A percentile compares a stretch with the other conserved stretches of the same genome.
Evolutionary conservation across 2,888 invertebrate species (phyloP).

Genomic region (Subacronicta megacephala): DNA sequence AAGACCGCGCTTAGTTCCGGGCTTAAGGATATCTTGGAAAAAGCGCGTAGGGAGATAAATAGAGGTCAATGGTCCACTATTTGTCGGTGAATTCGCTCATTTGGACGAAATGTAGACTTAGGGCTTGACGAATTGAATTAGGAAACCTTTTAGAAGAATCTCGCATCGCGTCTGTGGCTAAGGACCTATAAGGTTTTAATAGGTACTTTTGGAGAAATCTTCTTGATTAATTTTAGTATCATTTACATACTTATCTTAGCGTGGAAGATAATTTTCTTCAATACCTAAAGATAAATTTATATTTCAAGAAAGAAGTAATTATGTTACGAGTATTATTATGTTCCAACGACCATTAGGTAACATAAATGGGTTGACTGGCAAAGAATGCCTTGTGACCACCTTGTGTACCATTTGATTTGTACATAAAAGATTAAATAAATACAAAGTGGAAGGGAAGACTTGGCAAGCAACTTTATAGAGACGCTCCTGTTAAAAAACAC

Average conservation of each 20-base stretch:
- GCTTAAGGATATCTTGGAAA: conserved; percentile 52
- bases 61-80: conserved; percentile 59
- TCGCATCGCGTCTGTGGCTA: conserved; percentile 8
- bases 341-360: too few species aligned
- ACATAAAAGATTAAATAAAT: too few species aligned
- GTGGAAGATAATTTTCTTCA: background rate
- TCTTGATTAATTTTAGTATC: conserved; percentile 26
- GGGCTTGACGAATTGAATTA: conserved; percentile 60
- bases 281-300: background rate
- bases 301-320: too few species aligned
- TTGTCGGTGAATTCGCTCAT: conserved; percentile 56
- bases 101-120: conserved; percentile 59
- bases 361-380: too few species aligned
- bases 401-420: too few species aligned
- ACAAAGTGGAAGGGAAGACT: too few species aligned
- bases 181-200: conserved; percentile 21
- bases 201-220: background rate
- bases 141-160: conserved; percentile 42
- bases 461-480: too few species aligned
- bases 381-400: too few species aligned
- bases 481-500: too few species aligned
- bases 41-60: conserved; percentile 54
- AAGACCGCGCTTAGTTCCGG: conserved; percentile 59
- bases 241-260: background rate
- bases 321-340: too few species aligned